These are phyloP conservation scores for Actenoides hombroni DNA, from an alignment of 2,113 vertebrate species.

Conservation along the genomic window DNA sequence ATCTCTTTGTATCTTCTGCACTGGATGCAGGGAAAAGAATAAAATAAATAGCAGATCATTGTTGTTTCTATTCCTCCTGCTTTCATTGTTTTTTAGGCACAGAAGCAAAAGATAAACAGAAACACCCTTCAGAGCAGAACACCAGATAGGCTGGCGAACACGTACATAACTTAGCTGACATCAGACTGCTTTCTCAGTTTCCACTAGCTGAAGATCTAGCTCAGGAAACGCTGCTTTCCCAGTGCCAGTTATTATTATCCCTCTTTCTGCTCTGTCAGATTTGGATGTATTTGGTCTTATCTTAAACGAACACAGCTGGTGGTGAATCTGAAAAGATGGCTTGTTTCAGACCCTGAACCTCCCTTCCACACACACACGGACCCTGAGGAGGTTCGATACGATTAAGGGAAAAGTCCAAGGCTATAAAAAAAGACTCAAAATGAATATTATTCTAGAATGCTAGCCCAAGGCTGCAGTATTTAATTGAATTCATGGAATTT, in stretches of 20 bases:
- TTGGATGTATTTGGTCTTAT: neutral
- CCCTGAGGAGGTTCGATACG: neutral
- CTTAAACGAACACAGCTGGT: constrained; percentile 22
- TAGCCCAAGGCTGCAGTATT: constrained; percentile 30
- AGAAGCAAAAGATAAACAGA: neutral
- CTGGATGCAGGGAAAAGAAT: neutral
- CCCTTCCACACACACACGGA: neutral
- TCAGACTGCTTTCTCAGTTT: neutral
- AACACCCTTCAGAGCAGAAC: neutral
- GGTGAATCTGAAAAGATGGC: neutral
- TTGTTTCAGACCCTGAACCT: neutral
- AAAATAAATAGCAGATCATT: neutral
- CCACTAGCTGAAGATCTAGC: neutral
- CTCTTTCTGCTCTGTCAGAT: neutral
- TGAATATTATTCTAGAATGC: constrained; percentile 21
- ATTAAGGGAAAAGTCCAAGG: constrained; percentile 25
- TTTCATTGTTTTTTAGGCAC: neutral
- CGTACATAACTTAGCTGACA: neutral
- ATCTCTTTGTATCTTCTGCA: neutral
- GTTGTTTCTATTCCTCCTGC: neutral
- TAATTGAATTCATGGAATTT: constrained; percentile 58
- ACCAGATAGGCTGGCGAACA: neutral
- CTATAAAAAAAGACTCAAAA: constrained; percentile 1
- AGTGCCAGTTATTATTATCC: neutral
- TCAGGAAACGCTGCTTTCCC: neutral